phyloP scores from a whole-genome alignment of 2,888 invertebrate genomes.

The Digitonthophagus gazella region DNA sequence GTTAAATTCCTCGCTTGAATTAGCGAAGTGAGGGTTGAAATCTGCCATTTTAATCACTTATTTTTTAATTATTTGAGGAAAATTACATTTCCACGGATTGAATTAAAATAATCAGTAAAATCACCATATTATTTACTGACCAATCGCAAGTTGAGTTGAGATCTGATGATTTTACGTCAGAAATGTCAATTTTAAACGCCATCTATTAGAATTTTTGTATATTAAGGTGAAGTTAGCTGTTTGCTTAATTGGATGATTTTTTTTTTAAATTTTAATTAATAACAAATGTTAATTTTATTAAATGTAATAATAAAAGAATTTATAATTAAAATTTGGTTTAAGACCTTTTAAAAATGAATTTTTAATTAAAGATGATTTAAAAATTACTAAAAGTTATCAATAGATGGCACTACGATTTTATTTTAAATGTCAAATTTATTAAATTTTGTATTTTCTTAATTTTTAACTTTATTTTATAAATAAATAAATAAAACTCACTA shows the following conservation, averaged over 20 bases:
- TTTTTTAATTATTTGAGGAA: slow-evolving; percentile 32
- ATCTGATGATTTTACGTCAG: slow-evolving; percentile 66
- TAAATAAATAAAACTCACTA: slow-evolving; percentile 11
- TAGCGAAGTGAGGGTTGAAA: slow-evolving; percentile 49
- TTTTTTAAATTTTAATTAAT: too few relatives aligned
- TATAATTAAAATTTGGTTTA: too few relatives aligned
- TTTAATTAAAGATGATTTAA: too few relatives aligned
- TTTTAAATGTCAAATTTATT: neutral
- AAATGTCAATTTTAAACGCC: slow-evolving; percentile 18
- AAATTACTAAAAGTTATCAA: too few relatives aligned
- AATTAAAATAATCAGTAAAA: slow-evolving; percentile 43
- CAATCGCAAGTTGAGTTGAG: slow-evolving; percentile 56
- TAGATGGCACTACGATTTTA: too few relatives aligned
- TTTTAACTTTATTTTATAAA: neutral
- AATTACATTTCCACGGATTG: slow-evolving; percentile 21
- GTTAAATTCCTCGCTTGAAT: slow-evolving; percentile 60
- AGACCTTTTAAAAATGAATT: too few relatives aligned
- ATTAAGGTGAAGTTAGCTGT: too few relatives aligned
- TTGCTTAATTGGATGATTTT: too few relatives aligned
- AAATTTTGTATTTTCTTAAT: neutral
- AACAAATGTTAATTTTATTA: too few relatives aligned
- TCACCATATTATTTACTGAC: slow-evolving; percentile 44
- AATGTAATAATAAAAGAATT: too few relatives aligned
- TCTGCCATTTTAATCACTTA: slow-evolving; percentile 49
- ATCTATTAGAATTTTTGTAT: too few relatives aligned